Evolutionary conservation across 2,888 invertebrate genomes (phyloP), one percentile per base, ranked within the genome.

Genomic region (Theretra japonica): DNA sequence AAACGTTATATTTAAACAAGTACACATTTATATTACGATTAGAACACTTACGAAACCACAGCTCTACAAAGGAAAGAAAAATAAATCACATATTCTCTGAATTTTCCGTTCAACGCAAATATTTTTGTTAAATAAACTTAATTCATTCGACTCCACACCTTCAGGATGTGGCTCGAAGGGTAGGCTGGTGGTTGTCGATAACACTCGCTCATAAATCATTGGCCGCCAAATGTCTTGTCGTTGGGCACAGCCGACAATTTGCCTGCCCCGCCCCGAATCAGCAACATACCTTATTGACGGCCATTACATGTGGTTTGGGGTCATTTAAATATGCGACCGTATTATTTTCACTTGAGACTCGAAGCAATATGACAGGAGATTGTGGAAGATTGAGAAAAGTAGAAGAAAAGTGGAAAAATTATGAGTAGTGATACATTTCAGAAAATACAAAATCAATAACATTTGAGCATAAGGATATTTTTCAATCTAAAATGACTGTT

Each of bases 141-240:
- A n/a, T 30, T 25, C 15, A 41, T 30, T 58, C 70, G 48, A 76
- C 82, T 84, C 83, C 77, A 80, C 58, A 28, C 70, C 7, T 71
- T 41, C 70, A 75, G 76, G 76, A 77, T 82, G 82, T 79, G 79
- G 79, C 78, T 82, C 83, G 92, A 90, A 91, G 93, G 93, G 92
- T 92, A 90, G 86, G 88, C 90, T 92, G 92, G 76, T 86, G 86
- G 85, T 85, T 93, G 94, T 93, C 94, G 94, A 94, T 94, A 94
- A 90, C 94, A 94, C 90, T 76, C 79, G 79, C 76, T 86, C 87
- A 94, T 94, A 94, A 94, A 94, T 94, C 94, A 94, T 88, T 86
- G 86, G 84, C 83, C 85, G 82, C 87, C 90, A 90, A 93, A 93
- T 92, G 92, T 91, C 91, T 88, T 87, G 93, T 90, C 90, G 91